Evolutionary conservation across 2,113 vertebrate species (phyloP).

Genomic region (Vidua chalybeata): DNA sequence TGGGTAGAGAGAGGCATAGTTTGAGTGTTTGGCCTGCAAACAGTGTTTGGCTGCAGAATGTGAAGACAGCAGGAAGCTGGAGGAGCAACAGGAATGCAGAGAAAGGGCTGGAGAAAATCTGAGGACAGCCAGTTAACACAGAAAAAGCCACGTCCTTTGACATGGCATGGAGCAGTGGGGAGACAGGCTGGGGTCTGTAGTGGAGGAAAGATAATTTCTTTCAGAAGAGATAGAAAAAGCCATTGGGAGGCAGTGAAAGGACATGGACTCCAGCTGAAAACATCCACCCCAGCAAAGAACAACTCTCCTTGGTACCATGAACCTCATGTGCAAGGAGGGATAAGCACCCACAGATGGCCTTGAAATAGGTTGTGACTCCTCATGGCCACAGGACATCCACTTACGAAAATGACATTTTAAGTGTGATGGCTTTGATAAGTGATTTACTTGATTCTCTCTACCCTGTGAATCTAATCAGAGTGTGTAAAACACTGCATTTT

Average conservation of each 20-base stretch:
- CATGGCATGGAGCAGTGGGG: neutral
- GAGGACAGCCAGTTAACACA: neutral
- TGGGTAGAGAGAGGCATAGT: neutral
- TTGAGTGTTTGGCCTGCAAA: neutral
- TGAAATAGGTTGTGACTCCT: neutral
- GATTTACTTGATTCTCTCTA: neutral
- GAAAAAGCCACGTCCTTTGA: neutral
- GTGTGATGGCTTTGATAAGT: neutral
- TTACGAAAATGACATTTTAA: neutral
- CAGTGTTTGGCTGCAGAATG: neutral
- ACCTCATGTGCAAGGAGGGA: neutral
- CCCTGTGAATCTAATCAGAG: neutral
- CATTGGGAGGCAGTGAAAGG: neutral
- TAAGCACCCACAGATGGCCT: neutral
- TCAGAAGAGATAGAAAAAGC: neutral
- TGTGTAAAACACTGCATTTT: neutral
- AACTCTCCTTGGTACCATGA: neutral
- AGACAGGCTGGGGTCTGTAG: neutral
- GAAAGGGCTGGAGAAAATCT: neutral
- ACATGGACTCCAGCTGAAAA: neutral
- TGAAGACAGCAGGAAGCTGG: neutral
- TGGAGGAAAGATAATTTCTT: neutral
- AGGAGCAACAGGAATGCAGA: neutral
- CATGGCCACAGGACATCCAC: neutral
- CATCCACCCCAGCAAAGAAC: neutral